A percentile compares a stretch with the other conserved stretches of the same genome.
Conservation (phyloP, 2,797 vertebrate species). For the Arrhamphus sclerolepis region DNA sequence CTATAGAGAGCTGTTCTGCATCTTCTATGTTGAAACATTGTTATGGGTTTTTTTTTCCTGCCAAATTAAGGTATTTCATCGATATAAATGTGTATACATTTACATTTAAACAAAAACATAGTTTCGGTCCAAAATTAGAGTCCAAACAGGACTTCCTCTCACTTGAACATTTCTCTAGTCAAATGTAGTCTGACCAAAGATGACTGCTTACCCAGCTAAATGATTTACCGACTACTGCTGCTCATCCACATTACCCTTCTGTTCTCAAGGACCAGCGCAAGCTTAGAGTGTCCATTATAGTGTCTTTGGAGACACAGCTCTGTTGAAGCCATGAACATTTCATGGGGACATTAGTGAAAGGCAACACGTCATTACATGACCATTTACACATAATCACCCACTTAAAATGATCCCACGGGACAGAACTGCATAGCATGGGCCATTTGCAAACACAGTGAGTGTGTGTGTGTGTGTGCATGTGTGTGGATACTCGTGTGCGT, state of each 20-base stretch:
- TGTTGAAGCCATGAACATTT: conserved; percentile 61
- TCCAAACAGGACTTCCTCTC: conserved; percentile 14
- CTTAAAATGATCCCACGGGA: conserved; percentile 71
- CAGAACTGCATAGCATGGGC: conserved; percentile 54
- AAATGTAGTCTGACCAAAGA: conserved; percentile 28
- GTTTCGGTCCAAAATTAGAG: conserved; percentile 2
- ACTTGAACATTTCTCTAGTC: conserved; percentile 22
- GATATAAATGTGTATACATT: too few species aligned
- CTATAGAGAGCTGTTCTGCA: neutral
- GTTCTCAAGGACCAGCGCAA: conserved; percentile 43
- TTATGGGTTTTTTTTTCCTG: neutral
- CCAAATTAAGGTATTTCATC: neutral
- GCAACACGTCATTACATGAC: conserved; percentile 74
- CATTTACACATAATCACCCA: conserved; percentile 76
- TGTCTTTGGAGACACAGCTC: conserved; percentile 58
- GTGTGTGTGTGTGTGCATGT: conserved; percentile 35
- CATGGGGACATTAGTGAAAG: conserved; percentile 68
- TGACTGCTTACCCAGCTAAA: conserved; percentile 37
- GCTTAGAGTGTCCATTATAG: conserved; percentile 64
- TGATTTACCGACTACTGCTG: conserved; percentile 50
- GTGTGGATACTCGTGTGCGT: too few species aligned
- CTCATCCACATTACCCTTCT: conserved; percentile 55
- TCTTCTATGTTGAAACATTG: neutral
- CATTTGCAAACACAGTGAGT: conserved; percentile 60
- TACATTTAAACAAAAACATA: too few species aligned